Conservation (phyloP, 2,113 vertebrate genomes). For the Felis chaus region DNA sequence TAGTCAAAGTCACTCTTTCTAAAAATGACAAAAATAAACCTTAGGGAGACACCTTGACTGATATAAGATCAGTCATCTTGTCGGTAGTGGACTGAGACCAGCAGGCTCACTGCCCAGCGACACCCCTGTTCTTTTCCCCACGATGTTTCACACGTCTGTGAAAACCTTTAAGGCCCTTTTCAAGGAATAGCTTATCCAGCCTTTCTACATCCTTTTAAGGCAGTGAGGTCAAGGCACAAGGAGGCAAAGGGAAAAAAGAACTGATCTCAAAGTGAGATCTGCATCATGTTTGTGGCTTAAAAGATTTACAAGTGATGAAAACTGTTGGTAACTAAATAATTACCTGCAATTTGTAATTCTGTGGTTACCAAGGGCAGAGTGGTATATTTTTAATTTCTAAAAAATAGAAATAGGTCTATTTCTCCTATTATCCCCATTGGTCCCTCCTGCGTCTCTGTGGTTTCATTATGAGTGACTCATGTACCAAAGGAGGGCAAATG, state of each 20-base stretch:
- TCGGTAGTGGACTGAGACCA: background rate
- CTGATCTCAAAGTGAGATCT: background rate
- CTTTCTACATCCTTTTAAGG: background rate
- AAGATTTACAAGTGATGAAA: background rate
- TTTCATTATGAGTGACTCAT: background rate
- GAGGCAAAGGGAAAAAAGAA: background rate
- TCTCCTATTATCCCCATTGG: background rate
- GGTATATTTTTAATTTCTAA: conserved; percentile 4
- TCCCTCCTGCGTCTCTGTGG: background rate
- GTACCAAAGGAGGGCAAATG: background rate
- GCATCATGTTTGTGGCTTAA: background rate
- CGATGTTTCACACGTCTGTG: background rate
- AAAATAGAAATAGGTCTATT: background rate
- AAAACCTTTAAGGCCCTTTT: background rate
- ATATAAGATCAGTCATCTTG: background rate
- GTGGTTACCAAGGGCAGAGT: background rate
- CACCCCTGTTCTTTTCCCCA: background rate
- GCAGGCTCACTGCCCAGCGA: background rate
- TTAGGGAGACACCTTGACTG: background rate
- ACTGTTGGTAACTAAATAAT: background rate
- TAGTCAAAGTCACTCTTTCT: background rate
- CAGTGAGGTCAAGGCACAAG: background rate
- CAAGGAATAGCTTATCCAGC: background rate
- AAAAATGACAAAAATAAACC: background rate
- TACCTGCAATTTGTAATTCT: background rate